phyloP scores from a whole-genome alignment of 2,797 vertebrate species.

The Anolis apletophallus region DNA sequence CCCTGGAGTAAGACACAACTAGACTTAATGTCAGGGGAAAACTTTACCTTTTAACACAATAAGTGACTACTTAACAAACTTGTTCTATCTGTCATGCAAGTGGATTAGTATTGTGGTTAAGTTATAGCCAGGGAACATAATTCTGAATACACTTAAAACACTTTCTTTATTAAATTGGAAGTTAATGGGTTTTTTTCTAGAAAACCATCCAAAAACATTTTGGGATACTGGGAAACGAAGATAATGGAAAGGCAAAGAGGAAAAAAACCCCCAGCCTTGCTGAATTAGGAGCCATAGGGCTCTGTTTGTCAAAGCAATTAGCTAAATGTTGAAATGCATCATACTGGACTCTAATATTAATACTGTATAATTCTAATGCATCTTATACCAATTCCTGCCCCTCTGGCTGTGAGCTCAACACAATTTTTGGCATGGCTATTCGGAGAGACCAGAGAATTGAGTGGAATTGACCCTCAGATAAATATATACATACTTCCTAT shows the following conservation, averaged over 20 bases:
- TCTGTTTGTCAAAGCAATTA: not conserved
- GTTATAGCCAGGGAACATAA: not conserved
- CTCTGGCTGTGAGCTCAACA: not conserved
- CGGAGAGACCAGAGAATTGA: not conserved
- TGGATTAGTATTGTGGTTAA: not conserved
- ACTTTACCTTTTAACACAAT: no score
- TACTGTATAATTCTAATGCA: not conserved
- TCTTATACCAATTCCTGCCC: no score
- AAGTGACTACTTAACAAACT: not conserved
- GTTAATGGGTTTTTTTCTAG: not conserved
- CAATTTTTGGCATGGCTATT: not conserved
- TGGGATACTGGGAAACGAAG: not conserved
- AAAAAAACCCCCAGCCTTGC: not conserved
- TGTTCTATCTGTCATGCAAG: not conserved
- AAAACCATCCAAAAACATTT: not conserved
- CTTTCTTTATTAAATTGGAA: not conserved
- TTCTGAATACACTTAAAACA: not conserved
- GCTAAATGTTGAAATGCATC: not conserved
- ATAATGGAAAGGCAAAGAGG: not conserved
- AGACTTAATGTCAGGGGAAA: no score
- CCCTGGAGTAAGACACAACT: no score
- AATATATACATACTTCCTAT: not conserved
- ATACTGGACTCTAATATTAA: not conserved
- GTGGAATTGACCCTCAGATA: not conserved
- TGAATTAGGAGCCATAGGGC: not conserved